These are phyloP conservation scores for Mionectes olivaceus DNA, from an alignment of 2,797 vertebrate species.

Conservation along the genomic window DNA sequence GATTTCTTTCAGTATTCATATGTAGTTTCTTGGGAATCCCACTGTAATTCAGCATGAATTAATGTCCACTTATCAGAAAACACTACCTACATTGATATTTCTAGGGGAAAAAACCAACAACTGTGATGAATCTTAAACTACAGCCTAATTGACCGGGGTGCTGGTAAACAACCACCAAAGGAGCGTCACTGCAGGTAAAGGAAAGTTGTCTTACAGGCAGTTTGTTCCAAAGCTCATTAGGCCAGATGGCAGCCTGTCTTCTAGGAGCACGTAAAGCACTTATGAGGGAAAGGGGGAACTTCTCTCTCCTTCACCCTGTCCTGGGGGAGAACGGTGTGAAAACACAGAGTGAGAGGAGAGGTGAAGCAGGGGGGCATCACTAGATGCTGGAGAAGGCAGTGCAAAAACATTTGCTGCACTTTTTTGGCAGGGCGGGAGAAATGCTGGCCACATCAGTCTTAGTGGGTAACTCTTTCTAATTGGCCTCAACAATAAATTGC, in stretches of 20 bases:
- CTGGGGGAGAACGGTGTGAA: background rate
- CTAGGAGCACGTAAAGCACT: background rate
- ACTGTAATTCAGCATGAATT: conserved; percentile 74
- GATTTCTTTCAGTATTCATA: conserved; percentile 65
- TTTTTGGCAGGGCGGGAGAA: background rate
- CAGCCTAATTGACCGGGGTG: conserved; percentile 28
- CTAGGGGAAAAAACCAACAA: conserved; percentile 15
- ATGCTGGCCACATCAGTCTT: background rate
- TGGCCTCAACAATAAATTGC: background rate
- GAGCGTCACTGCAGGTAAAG: background rate
- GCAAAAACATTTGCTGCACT: background rate
- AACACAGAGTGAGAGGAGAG: rapidly evolving
- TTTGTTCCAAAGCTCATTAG: conserved; percentile 39
- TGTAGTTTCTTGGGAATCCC: conserved; percentile 68
- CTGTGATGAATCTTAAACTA: conserved; percentile 20
- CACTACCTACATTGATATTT: conserved; percentile 28
- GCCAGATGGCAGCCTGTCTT: conserved; percentile 50
- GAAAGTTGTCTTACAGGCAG: conserved; percentile 48
- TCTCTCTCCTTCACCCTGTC: background rate
- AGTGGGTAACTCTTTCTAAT: background rate
- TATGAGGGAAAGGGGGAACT: background rate
- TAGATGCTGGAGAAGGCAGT: background rate
- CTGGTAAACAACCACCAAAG: conserved; percentile 25
- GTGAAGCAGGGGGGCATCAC: background rate
- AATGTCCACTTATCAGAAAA: conserved; percentile 68